A percentile compares a stretch with the other conserved stretches of the same genome.
Evolutionary conservation across 2,113 vertebrate species (phyloP).

Genomic region (Hucho hucho): DNA sequence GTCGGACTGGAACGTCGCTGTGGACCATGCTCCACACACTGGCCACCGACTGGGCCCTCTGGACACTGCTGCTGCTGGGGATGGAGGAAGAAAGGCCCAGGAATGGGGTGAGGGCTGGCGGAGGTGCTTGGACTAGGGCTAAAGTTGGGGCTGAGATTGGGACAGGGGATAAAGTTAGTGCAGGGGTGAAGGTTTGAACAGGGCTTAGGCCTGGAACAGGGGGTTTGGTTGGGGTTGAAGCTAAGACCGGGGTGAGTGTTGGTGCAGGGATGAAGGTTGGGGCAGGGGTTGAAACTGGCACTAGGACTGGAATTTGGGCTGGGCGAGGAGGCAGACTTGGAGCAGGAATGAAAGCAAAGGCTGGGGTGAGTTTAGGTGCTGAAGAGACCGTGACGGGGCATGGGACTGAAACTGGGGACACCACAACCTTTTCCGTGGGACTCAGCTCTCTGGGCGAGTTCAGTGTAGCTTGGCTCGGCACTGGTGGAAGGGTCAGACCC

Average conservation of each 20-base stretch:
- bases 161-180: neutral
- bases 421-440: constrained; percentile 65
- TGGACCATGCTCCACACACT: constrained; percentile 69
- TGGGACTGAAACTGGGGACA: constrained; percentile 27
- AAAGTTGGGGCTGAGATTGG: neutral
- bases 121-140: constrained; percentile 22
- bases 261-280: constrained; percentile 1
- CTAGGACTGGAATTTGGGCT: constrained; percentile 37
- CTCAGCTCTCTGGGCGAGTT: constrained; percentile 59
- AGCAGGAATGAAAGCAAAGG: constrained; percentile 22
- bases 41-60: constrained; percentile 51
- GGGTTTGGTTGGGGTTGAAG: constrained; percentile 6
- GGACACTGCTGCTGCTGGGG: constrained; percentile 31
- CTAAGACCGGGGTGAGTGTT: neutral
- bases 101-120: constrained; percentile 7
- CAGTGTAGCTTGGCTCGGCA: constrained; percentile 58
- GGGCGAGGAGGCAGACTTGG: constrained; percentile 25
- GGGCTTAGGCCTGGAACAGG: constrained; percentile 5
- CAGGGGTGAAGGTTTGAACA: neutral
- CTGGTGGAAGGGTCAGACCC: constrained; percentile 55
- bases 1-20: constrained; percentile 41
- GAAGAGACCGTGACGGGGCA: constrained; percentile 27
- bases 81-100: constrained; percentile 24
- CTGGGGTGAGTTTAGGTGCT: constrained; percentile 6
- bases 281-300: constrained; percentile 11